Percentiles rank a stretch among this genome's conserved stretches.
These are phyloP conservation scores for Sanderia malayensis DNA, from an alignment of 30 jellyfish, hydroid and myxozoan genomes.

Conservation along the genomic window DNA sequence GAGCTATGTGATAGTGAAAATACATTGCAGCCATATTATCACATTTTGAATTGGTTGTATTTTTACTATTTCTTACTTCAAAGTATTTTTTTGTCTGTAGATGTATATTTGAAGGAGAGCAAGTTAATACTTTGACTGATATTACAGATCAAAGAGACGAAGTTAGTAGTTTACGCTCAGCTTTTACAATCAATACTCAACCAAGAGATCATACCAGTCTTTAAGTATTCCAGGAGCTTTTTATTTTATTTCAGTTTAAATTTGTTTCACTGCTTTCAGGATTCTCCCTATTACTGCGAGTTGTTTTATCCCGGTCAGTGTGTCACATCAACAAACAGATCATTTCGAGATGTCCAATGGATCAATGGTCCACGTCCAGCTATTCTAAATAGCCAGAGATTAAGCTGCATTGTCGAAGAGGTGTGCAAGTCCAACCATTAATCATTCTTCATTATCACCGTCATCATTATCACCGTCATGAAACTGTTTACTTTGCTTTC, in stretches of 20 bases:
- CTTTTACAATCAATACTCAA: too few species aligned
- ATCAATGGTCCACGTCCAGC: constrained; percentile 86
- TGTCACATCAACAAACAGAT: constrained; percentile 66
- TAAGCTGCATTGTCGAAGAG: constrained; percentile 85
- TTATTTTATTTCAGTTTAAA: background rate
- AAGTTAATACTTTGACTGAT: constrained; percentile 55
- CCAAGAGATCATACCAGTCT: too few species aligned
- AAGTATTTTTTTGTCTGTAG: constrained; percentile 33
- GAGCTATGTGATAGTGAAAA: too few species aligned
- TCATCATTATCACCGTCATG: background rate
- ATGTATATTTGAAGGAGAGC: constrained; percentile 77
- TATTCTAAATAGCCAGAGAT: constrained; percentile 51
- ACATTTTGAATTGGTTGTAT: too few species aligned
- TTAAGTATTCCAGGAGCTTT: too few species aligned
- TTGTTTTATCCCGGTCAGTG: constrained; percentile 90
- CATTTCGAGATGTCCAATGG: constrained; percentile 86
- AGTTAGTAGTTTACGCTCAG: too few species aligned
- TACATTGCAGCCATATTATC: too few species aligned
- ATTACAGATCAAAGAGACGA: constrained; percentile 91
- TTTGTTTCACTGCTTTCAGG: constrained; percentile 19
- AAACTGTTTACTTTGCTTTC: constrained; percentile 4
- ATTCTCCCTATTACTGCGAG: constrained; percentile 68
- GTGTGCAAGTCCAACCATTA: constrained; percentile 8
- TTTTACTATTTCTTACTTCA: too few species aligned
- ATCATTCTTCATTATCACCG: background rate